These are phyloP conservation scores for Dromiciops gliroides DNA, from an alignment of 2,113 vertebrate genomes.

Conservation along the genomic window DNA sequence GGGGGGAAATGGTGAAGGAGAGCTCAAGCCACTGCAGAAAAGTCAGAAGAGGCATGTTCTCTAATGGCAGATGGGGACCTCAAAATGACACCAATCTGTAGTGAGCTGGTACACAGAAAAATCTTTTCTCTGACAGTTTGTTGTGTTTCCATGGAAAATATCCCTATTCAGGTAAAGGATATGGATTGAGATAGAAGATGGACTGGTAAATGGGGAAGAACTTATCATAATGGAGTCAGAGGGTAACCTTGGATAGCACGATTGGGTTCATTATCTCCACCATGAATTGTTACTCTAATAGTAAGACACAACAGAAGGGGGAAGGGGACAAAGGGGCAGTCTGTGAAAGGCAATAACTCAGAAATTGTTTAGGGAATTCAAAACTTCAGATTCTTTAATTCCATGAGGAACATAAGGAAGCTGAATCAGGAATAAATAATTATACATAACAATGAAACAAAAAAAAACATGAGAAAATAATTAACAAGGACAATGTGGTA, in stretches of 20 bases:
- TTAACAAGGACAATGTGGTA: not conserved
- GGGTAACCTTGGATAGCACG: not conserved
- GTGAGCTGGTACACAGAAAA: not conserved
- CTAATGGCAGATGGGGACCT: not conserved
- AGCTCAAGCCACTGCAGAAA: not conserved
- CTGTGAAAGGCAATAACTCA: not conserved
- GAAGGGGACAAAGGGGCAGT: not conserved
- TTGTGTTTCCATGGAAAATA: not conserved
- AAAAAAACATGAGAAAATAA: not conserved
- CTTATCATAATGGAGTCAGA: not conserved
- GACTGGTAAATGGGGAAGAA: not conserved
- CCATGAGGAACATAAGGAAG: not conserved
- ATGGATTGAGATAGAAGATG: not conserved
- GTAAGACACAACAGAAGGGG: not conserved
- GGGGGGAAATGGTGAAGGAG: not conserved
- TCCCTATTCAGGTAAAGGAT: not conserved
- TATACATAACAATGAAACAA: not conserved
- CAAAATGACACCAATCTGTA: not conserved
- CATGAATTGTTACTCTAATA: not conserved
- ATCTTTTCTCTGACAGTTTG: not conserved
- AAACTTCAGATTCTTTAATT: not conserved
- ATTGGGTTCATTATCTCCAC: not conserved
- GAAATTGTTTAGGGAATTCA: not conserved
- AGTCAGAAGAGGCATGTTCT: not conserved
- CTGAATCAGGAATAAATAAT: not conserved